Base-by-base conservation (phyloP, 64 coral and sea anemone genomes). In the Montipora efflorescens region DNA sequence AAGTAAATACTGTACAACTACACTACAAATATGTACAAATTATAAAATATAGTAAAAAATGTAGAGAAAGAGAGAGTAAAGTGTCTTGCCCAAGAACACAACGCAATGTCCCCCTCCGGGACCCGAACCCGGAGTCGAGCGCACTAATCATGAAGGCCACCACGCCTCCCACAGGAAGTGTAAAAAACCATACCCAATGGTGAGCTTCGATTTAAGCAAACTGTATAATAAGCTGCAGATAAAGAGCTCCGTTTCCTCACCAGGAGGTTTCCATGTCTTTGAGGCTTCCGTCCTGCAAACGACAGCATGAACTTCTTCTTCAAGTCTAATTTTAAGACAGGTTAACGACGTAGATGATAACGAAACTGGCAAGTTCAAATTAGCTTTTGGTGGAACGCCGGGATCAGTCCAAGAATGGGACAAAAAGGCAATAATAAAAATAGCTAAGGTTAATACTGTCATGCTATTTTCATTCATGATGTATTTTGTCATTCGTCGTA, bases 331-430 rank as follows among this genome's bases (percentile, higher is more conserved):
- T 36, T 36, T 36, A 3, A 71, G 82, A 50, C 64, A 7, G 13
- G 45, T 36, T 19, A 67, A 68, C 20, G 64, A 86, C 4, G 8
- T 15, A 5, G 44, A 71, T 4, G 62, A 67, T 50, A 11, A 15
- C 59, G 82, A 36, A 18, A 49, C 66, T 72, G 62, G 82, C 18
- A 72, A 86, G 18, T 86, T 86, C 8, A 86, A 62, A 4, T 8
- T 86, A 18, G 82, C 70, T 86, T 86, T 86, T 22, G 16, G 46
- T 2, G 82, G 88, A 57, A 95, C 93, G 12, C 93, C 93, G 88
- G 93, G 14, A 95, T 95, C 18, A 90, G 87, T 80, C 62, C 61
- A 76, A 73, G 80, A 69, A 88, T 95, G 23, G 93, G 88, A 44
- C 93, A 95, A 57, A 90, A 90, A 79, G 83, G 43, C 74, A 75